phyloP scores from a whole-genome alignment of 2,113 vertebrate species.

The Hyperoodon ampullatus region DNA sequence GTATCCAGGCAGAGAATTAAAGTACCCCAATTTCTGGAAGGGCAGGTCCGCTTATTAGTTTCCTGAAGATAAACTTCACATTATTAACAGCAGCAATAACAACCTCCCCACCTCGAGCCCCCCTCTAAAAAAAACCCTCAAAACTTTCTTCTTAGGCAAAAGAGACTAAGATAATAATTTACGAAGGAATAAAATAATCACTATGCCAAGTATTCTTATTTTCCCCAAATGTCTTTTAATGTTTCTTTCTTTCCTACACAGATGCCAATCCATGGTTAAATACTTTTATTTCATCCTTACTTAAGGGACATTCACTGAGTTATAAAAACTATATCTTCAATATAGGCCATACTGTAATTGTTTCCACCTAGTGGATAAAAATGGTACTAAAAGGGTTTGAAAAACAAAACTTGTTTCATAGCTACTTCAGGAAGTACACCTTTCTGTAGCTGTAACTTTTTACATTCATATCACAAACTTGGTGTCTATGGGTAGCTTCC shows the following conservation, averaged over 20 bases:
- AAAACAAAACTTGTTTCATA: not conserved
- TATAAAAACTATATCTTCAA: conserved; percentile 17
- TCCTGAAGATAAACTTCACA: not conserved
- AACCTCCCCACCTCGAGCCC: not conserved
- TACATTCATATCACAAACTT: not conserved
- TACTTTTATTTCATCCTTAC: not conserved
- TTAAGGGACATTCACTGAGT: not conserved
- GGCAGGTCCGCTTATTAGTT: not conserved
- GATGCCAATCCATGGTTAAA: conserved; percentile 5
- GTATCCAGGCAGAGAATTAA: conserved; percentile 1
- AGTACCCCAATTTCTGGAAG: not conserved
- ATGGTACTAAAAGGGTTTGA: not conserved
- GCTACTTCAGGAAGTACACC: not conserved
- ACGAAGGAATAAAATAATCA: conserved; percentile 22
- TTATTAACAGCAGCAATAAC: not conserved
- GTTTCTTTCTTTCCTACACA: not conserved
- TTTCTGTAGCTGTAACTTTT: not conserved
- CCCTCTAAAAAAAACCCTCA: not conserved
- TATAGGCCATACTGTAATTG: not conserved
- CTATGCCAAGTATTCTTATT: not conserved
- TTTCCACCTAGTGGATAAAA: conserved; percentile 61
- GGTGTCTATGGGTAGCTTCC: not conserved
- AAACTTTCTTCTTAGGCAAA: conserved; percentile 9
- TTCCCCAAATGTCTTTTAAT: conserved; percentile 3
- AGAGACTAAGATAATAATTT: not conserved